A percentile compares a stretch with the other conserved stretches of the same genome.
These are phyloP conservation scores for Tiliacea aurago DNA, from an alignment of 2,888 invertebrate species.

Conservation along the genomic window DNA sequence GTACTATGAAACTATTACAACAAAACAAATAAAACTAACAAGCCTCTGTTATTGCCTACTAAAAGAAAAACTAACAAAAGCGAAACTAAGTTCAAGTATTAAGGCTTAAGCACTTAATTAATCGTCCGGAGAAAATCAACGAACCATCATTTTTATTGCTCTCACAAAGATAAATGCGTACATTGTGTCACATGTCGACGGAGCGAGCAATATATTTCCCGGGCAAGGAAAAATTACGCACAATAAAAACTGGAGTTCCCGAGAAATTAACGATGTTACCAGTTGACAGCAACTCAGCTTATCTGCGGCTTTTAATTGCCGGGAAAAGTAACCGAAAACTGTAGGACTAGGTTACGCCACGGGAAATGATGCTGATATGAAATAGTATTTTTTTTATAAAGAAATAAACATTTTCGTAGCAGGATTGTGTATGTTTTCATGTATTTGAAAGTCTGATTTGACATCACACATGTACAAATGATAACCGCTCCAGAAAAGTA, in stretches of 20 bases:
- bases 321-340: slow-evolving; percentile 72
- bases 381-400: neutral
- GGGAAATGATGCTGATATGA: slow-evolving; percentile 5
- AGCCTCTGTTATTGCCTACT: slow-evolving; percentile 49
- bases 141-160: slow-evolving; percentile 68
- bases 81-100: slow-evolving; percentile 60
- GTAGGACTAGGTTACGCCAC: slow-evolving; percentile 50
- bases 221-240: slow-evolving; percentile 79
- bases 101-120: slow-evolving; percentile 54
- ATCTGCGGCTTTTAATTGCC: slow-evolving; percentile 84
- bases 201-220: slow-evolving; percentile 75
- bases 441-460: neutral
- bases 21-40: slow-evolving; percentile 45
- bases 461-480: neutral
- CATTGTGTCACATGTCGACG: slow-evolving; percentile 79
- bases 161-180: slow-evolving; percentile 79
- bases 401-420: no score
- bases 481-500: no score
- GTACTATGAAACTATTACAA: slow-evolving; percentile 21
- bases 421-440: no score
- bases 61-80: slow-evolving; percentile 67
- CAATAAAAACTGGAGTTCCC: slow-evolving; percentile 86
- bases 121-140: slow-evolving; percentile 62
- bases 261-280: slow-evolving; percentile 87
- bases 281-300: slow-evolving; percentile 86